Base-by-base conservation (phyloP, 2,797 vertebrate genomes). In the Paguma larvata region DNA sequence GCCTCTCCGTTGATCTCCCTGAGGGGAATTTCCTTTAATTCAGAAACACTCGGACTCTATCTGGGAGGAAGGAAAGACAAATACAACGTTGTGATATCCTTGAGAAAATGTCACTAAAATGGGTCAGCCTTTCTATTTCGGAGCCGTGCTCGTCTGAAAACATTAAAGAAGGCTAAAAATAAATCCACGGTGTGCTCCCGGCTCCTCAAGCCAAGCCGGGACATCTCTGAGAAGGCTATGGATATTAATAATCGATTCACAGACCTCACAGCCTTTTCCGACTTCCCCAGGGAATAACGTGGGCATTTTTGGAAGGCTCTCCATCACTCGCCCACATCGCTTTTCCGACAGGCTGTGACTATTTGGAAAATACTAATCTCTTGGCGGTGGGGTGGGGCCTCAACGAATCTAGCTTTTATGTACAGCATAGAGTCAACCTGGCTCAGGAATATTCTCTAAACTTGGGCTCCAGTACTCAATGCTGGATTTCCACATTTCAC, bases 41-140 rank as follows among this genome's bases (percentile, higher is more conserved):
- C 85, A 63, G 75, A 67, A 75, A 63, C 34, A 46, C 4, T 10
- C 51, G 15, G 23, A 23, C 63, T 92, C 19, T n/a, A 12, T 65
- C 68, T 27, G 63, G 34, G 70, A 62, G 41, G 67, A 68, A 84
- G 85, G 72, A 70, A 80, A 95, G 91, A 59, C 18, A 72, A 78
- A 83, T 44, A 41, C 77, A 56, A 25, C 48, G 51, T 38, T 75
- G 83, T 59, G 86, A 85, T 48, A 83, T 93, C 91, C 95, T 97
- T 91, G 83, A 68, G 85, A 96, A 94, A 94, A 94, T 96, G 96
- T 95, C 95, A 82, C 68, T 11, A 34, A 94, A 96, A 41, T 85
- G 89, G 97, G 86, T 82, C 93, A 96, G 83, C 23, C 79, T 87
- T 93, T 96, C 88, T 86, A 91, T 94, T 96, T 89, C 77, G 44